These are phyloP conservation scores for Tiliacea aurago DNA, from an alignment of 2,888 invertebrate genomes.

Conservation along the genomic window DNA sequence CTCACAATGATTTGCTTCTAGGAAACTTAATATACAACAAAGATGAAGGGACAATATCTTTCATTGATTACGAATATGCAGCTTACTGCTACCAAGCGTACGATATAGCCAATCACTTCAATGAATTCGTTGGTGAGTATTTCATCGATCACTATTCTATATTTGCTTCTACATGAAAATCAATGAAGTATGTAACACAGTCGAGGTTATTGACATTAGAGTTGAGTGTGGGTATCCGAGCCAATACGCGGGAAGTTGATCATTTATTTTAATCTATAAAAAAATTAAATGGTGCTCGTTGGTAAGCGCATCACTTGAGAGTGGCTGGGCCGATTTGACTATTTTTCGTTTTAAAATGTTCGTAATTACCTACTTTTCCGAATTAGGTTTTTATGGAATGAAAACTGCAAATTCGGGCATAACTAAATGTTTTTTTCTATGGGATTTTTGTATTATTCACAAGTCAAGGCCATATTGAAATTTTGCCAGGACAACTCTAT, in stretches of 20 bases:
- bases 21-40: slow-evolving; percentile 97
- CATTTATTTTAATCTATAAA: slow-evolving; percentile 3
- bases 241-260: slow-evolving; percentile 6
- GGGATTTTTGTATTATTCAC: too few relatives aligned
- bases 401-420: too few relatives aligned
- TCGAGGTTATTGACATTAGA: slow-evolving; percentile 8
- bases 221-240: not conserved
- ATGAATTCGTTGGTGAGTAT: slow-evolving; percentile 97
- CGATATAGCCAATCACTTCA: slow-evolving; percentile 99
- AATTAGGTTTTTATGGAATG: too few relatives aligned
- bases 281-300: too few relatives aligned
- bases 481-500: too few relatives aligned
- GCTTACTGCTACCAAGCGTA: slow-evolving; percentile 98
- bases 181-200: not conserved
- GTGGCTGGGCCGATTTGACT: too few relatives aligned
- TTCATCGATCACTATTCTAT: slow-evolving; percentile 3
- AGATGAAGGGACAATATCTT: slow-evolving; percentile 92
- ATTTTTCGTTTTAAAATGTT: too few relatives aligned
- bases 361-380: too few relatives aligned
- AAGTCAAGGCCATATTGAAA: too few relatives aligned
- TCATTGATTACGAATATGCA: slow-evolving; percentile 99
- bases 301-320: too few relatives aligned
- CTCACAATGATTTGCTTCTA: slow-evolving; percentile 99
- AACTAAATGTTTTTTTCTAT: too few relatives aligned
- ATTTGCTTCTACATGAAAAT: not conserved